Evolutionary conservation across 2,797 vertebrate genomes (phyloP).

Genomic region (Siniperca undulata): DNA sequence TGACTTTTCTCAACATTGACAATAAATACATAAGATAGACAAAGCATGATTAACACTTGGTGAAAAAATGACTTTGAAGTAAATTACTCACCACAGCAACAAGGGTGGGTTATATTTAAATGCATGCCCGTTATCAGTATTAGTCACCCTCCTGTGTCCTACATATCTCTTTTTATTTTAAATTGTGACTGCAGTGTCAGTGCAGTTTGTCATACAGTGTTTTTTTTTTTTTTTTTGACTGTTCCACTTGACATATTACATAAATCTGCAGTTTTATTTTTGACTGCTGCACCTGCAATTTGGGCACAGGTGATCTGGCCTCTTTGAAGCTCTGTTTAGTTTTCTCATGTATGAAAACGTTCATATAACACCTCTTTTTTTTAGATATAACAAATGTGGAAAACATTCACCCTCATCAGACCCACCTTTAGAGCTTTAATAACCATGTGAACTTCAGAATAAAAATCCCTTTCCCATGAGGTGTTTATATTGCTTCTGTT

Average conservation of each 20-base stretch:
- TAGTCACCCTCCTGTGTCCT: constrained; percentile 20
- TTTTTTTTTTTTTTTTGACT: constrained; percentile 32
- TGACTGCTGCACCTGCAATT: constrained; percentile 54
- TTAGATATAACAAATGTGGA: constrained; percentile 29
- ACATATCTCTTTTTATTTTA: constrained; percentile 25
- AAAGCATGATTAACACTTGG: not conserved
- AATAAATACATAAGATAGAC: not conserved
- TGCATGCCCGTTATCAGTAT: constrained; percentile 14
- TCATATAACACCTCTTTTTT: constrained; percentile 20
- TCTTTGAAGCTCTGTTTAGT: constrained; percentile 39
- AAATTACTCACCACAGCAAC: constrained; percentile 15
- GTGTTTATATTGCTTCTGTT: constrained; percentile 26
- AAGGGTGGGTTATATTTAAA: constrained; percentile 31
- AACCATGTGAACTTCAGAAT: constrained; percentile 22
- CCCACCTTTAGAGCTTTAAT: constrained; percentile 15
- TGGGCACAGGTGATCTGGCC: constrained; percentile 36
- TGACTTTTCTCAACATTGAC: not conserved
- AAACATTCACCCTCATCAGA: constrained; percentile 26
- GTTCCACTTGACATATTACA: constrained; percentile 35
- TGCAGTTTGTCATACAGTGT: constrained; percentile 16
- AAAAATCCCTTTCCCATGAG: constrained; percentile 7
- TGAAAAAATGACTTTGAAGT: not conserved
- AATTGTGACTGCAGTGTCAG: constrained; percentile 17
- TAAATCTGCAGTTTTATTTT: constrained; percentile 54
- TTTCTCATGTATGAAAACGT: constrained; percentile 15